Base-by-base conservation (phyloP, 1,140 invertebrate species). In the Drosophila sp. region DNA sequence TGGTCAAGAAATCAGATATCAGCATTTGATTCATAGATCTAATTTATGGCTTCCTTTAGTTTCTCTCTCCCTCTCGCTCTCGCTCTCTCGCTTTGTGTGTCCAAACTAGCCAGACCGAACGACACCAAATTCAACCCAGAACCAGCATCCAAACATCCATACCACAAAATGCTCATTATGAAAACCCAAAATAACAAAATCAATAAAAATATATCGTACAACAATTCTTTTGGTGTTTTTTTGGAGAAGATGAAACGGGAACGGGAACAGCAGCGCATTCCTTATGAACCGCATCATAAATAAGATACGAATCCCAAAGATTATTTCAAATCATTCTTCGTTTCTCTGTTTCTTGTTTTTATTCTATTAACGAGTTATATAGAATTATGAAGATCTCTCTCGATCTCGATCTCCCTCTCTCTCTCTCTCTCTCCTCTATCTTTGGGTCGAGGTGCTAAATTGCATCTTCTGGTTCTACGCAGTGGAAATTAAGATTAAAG, bases 41-140 rank as follows among this genome's bases (percentile, higher is more conserved):
- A 91, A 90, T 90, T 90, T 90, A 90, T 90, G 74, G 84, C 87
- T 87, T 87, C 87, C 86, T 90, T 70, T 90, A 64, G 68, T 62
- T 70, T 69, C 65, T 70, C 68, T 70, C 64, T 72, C 30, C 5
- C 40, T 32, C 47, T 58, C n/a, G n/a, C n/a, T 41, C 32, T 68
- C 61, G 64, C 70, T 68, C 64, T 72, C 30, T 7, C 33, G 29
- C 47, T 60, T 7, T 41, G 7, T 35, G 33, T 35, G 44, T 64
- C 23, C 44, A 44, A 57, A 41, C 47, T 47, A n/a, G 44, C 71
- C 83, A 86, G 83, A 85, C 81, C 79, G 69, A 72, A 65, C 69
- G 81, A 86, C 81, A 85, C 81, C 82, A 85, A 50, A 32, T 41
- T 17, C 65, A 75, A 50, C 25, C 2, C 44, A 47, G 35, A 38